phyloP scores from a whole-genome alignment of 1,140 invertebrate genomes.

The Drosophila micromelanica region DNA sequence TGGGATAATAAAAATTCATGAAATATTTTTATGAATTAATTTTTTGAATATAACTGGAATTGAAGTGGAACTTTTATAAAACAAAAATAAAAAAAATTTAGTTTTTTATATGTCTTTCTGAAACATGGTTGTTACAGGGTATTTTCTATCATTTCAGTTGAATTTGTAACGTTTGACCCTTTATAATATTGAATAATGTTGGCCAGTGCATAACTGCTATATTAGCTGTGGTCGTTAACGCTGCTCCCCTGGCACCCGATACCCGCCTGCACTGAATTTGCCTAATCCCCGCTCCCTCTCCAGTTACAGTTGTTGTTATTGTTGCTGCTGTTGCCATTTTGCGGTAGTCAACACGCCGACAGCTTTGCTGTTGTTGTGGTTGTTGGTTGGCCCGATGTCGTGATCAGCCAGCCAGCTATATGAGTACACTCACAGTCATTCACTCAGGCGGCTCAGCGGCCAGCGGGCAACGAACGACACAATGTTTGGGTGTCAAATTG shows the following conservation, averaged over 20 bases:
- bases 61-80: background rate
- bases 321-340: conserved; percentile 26
- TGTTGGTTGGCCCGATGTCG: conserved; percentile 59
- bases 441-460: conserved; percentile 23
- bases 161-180: background rate
- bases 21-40: background rate
- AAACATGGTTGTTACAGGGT: background rate
- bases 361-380: conserved; percentile 17
- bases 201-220: conserved; percentile 59
- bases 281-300: conserved; percentile 19
- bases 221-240: conserved; percentile 42
- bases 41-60: background rate
- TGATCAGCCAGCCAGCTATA: conserved; percentile 52
- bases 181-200: conserved; percentile 5
- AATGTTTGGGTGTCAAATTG: conserved; percentile 80
- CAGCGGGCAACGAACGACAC: conserved; percentile 46
- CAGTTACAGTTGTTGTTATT: conserved; percentile 12
- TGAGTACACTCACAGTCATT: conserved; percentile 36
- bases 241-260: background rate
- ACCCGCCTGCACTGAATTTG: conserved; percentile 18
- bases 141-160: background rate
- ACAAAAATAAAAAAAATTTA: no score
- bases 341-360: conserved; percentile 30
- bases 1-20: conserved; percentile 11
- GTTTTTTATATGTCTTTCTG: no score